Percentiles rank a stretch among this genome's conserved stretches.
Evolutionary conservation across 2,797 vertebrate genomes (phyloP).

Genomic region (Ataeniobius toweri): DNA sequence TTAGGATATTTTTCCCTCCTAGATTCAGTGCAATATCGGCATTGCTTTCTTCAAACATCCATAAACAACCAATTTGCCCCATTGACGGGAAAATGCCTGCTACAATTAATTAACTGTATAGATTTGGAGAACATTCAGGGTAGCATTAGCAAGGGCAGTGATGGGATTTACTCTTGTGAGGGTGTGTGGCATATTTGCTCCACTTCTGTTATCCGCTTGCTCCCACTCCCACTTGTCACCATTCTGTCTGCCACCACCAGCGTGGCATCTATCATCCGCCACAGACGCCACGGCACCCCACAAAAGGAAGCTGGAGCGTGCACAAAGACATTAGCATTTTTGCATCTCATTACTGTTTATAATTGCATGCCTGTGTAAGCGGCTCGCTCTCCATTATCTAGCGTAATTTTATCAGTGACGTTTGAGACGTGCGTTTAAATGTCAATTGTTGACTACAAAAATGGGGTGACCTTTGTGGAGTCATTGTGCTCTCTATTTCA

Average conservation of each 20-base stretch:
- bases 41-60: constrained; percentile 4
- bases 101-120: constrained; percentile 74
- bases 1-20: neutral
- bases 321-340: constrained; percentile 96
- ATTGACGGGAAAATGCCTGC: constrained; percentile 46
- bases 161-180: constrained; percentile 75
- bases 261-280: constrained; percentile 91
- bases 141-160: constrained; percentile 70
- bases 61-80: constrained; percentile 12
- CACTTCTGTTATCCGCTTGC: constrained; percentile 81
- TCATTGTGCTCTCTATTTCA: constrained; percentile 69
- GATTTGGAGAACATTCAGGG: constrained; percentile 69
- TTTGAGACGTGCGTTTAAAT: constrained; percentile 97
- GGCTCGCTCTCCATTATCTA: constrained; percentile 89
- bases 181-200: constrained; percentile 81
- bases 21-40: neutral
- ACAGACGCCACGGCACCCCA: constrained; percentile 84
- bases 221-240: constrained; percentile 85
- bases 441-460: constrained; percentile 95
- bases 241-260: constrained; percentile 85
- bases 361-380: constrained; percentile 93
- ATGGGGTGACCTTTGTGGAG: constrained; percentile 93
- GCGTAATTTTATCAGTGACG: constrained; percentile 90
- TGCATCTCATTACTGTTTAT: constrained; percentile 96
- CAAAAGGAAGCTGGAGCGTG: constrained; percentile 89